Base-by-base conservation (phyloP, 2,888 invertebrate genomes). In the Tetrapedia diversipes region DNA sequence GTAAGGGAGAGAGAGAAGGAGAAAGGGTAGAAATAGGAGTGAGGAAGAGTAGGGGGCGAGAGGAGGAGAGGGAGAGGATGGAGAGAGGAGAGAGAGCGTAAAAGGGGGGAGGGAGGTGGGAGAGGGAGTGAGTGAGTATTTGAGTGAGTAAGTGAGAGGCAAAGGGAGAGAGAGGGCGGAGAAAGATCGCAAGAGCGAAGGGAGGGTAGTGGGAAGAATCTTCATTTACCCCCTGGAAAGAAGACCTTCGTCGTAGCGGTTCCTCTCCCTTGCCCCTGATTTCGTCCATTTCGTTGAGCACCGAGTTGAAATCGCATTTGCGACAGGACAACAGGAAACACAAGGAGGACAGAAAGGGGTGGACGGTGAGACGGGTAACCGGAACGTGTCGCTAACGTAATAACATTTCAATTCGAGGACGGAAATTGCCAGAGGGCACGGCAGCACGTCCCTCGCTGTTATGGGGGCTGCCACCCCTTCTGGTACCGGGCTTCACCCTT, bases 331-430 rank as follows among this genome's bases (percentile, higher is more conserved):
- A 57, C 70, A 39, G 81, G 75, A 84, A 72, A 72, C 74, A 49
- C 45, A 32, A 64, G 65, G 41, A 16, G 39, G 64, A 61, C 70
- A 64, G 60, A 49, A 75, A 39, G 34, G 39, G 19, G 1, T 8
- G 51, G 45, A 54, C 29, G 24, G 39, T 19, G 27, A 45, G 49
- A 32, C 53, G 77, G 66, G 70, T 77, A 85, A 80, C 84, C 86
- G 86, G 84, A 89, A 88, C 82, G 84, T 86, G 86, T 88, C 79
- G 80, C 88, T 90, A 91, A 91, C 87, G 88, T 87, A 91, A 91
- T 91, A 90, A 90, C 87, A 89, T 91, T 91, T 90, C 91, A 89
- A 91, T 91, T 90, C 88, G 87, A 84, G 86, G 79, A 85, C 91
- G 91, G 91, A 91, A 91, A 91, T 91, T 91, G 88, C 90, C 77